A percentile compares a stretch with the other conserved stretches of the same genome.
Evolutionary conservation across 2,113 vertebrate genomes (phyloP).

Genomic region (Callionymus lyra): DNA sequence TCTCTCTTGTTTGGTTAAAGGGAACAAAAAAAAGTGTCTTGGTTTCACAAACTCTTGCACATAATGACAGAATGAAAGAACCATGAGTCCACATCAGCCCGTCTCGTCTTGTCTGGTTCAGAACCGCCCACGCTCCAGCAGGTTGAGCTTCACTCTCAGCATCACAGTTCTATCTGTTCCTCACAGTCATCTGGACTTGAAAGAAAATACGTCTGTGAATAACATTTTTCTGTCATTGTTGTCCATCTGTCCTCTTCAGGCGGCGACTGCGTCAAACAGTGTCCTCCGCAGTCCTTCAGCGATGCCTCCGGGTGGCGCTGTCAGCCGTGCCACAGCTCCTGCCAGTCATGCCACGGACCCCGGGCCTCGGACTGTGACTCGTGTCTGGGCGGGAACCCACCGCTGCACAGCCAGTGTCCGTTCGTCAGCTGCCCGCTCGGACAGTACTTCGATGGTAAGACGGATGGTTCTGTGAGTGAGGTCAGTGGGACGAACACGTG

Average conservation of each 20-base stretch:
- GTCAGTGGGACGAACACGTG: too few species aligned
- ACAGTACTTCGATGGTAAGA: conserved; percentile 67
- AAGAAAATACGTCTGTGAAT: too few species aligned
- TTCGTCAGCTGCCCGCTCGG: conserved; percentile 57
- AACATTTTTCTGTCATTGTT: background rate
- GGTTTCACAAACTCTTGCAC: too few species aligned
- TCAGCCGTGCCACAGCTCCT: conserved; percentile 65
- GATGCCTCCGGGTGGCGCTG: conserved; percentile 66
- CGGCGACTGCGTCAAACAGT: conserved; percentile 61
- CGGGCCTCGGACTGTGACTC: conserved; percentile 60
- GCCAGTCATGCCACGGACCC: conserved; percentile 63
- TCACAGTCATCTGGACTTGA: too few species aligned
- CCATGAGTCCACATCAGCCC: too few species aligned
- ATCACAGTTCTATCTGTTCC: too few species aligned
- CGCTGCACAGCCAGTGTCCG: conserved; percentile 65
- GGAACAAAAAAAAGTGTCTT: too few species aligned
- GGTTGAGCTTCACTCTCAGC: too few species aligned
- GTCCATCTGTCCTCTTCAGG: conserved; percentile 35
- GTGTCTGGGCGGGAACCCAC: conserved; percentile 54
- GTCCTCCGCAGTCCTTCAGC: conserved; percentile 58
- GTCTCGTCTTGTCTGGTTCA: too few species aligned
- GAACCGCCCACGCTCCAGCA: too few species aligned
- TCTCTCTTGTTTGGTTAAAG: too few species aligned
- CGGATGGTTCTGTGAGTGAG: background rate
- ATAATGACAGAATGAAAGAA: too few species aligned